Evolutionary conservation across 1,140 invertebrate genomes (phyloP), one percentile per base, ranked within the genome.

Genomic region (Colletes latitarsis): DNA sequence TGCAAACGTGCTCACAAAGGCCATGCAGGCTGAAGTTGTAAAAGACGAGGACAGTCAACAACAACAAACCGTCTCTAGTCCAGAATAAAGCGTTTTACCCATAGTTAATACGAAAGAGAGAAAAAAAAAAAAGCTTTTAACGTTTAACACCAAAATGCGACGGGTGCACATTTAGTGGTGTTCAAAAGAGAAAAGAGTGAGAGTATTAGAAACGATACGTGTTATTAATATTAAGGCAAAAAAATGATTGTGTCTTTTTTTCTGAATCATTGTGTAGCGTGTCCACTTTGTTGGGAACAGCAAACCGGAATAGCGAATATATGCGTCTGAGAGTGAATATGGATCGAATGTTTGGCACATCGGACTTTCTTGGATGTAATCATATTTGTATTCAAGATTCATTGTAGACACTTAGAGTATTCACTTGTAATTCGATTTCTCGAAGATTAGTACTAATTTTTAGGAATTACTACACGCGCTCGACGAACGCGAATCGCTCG

Each of bases 1-100:
- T 91, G 96, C 96, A 77, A 96, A 96, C 69, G 95, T 95, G 60
- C 94, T 97, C 60, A 96, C 96, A 80, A 97, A 97, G 92, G 96
- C 96, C 63, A 96, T 97, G 95, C 95, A 95, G 86, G 94, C 93
- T 30, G 95, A 95, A 53, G 93, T 94, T 55, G 92, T 94, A 41
- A 94, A 94, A 83, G 93, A 94, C 41, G 93, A 94, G 71, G 92
- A 93, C 72, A 92, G 91, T 58, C 91, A 93, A 72, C 92, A 90
- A 70, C 90, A 91, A 85, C 91, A 92, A 85, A 90, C 89, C 53
- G 89, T 92, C 43, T 92, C 92, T 86, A 92, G 92, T 89, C 92
- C 93, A 52, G 93, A 93, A 89, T 93, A 92, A 91, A 75, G 43
- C 64, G 53, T 87, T 71, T 74, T 66, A 60, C 30, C 30, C 46